Evolutionary conservation across 2,888 invertebrate species (phyloP), one percentile per base, ranked within the genome.

Genomic region (Tetrapedia diversipes): DNA sequence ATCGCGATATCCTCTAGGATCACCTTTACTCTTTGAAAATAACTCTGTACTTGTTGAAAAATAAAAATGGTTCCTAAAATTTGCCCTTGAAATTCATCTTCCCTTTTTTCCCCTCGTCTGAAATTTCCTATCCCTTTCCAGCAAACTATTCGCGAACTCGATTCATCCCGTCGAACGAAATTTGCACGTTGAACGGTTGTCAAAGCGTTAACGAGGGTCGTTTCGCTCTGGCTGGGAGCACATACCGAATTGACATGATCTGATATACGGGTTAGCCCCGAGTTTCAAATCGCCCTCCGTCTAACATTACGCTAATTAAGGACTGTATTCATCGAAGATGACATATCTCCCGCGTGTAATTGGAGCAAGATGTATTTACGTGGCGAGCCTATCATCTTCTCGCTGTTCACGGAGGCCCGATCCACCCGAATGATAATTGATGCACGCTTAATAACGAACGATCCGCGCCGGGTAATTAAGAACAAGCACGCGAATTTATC

Each of bases 351-450:
- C 45, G 56, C 64, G 45, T 69, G 70, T 79, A 84, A 84, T 74
- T 77, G 83, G 79, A 78, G 73, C 78, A 81, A 71, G 72, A 77
- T 79, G 80, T 69, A 79, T 82, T 86, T 82, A 69, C 77, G 77
- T 54, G 80, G 80, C 75, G 74, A 80, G 81, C 82, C 87, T 86
- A 86, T 86, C 86, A 87, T 88, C 85, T 87, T 84, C 83, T 83
- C 81, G 74, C 81, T 81, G 74, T 67, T 41, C 49, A 53, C 19
- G 41, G 41, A n/a, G 34, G 61, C 71, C 65, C 68, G 81, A 82
- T 83, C 85, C 76, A 79, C 70, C 61, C 82, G 77, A n/a, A 81
- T 79, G 82, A 86, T 88, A 88, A 88, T 88, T 87, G 86, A 88
- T 85, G 85, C 78, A 82, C 84, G 80, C 79, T 83, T 87, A 86